Percentiles rank a stretch among this genome's conserved stretches.
Conservation (phyloP, 2,113 vertebrate genomes). For the Egretta garzetta region DNA sequence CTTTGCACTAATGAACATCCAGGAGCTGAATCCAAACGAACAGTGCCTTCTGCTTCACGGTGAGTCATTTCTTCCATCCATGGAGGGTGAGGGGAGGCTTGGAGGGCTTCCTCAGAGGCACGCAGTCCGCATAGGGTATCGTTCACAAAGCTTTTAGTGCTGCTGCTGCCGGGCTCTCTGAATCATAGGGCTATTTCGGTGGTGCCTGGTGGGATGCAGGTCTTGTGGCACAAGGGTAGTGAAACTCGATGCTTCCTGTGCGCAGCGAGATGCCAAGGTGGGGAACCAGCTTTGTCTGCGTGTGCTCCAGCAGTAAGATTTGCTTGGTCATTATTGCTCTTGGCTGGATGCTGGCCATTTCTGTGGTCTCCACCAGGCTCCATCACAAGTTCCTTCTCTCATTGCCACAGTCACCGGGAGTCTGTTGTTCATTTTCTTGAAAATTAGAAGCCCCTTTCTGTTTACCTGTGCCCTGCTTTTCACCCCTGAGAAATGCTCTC, state of each 20-base stretch:
- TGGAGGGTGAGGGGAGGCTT: background rate
- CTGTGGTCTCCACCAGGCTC: background rate
- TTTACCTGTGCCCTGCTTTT: background rate
- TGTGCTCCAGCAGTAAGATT: background rate
- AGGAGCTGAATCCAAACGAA: background rate
- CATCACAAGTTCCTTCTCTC: background rate
- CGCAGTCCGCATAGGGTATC: background rate
- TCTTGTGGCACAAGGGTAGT: background rate
- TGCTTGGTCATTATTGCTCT: conserved; percentile 3
- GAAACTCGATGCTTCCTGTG: background rate
- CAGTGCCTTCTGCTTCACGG: background rate
- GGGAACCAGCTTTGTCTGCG: background rate
- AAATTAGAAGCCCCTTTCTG: background rate
- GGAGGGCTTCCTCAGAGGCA: conserved; percentile 25
- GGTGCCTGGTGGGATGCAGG: conserved; percentile 33
- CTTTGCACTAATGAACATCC: background rate
- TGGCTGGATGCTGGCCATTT: background rate
- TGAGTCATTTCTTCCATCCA: conserved; percentile 51
- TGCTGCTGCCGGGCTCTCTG: conserved; percentile 31
- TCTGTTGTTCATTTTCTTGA: background rate
- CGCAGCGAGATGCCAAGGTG: background rate
- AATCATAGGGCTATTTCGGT: conserved; percentile 48
- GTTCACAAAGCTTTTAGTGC: conserved; percentile 27
- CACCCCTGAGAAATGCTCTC: background rate
- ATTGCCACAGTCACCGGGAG: background rate